Base-by-base conservation (phyloP, 35 echinoderm and acorn worm genomes). In the Diadema setosum region DNA sequence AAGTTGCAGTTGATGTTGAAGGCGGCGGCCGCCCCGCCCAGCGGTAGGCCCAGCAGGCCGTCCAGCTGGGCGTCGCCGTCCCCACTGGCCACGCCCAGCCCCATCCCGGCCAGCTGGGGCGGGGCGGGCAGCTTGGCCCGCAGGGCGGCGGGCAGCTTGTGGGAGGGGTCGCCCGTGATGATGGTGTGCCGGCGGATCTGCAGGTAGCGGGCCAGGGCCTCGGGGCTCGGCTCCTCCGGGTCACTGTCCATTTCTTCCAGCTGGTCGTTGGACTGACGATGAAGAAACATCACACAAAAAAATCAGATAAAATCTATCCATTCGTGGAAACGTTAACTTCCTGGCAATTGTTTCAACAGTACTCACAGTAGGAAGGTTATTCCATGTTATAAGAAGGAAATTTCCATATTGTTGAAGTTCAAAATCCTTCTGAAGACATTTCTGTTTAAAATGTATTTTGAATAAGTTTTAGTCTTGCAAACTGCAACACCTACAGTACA, bases 221-320 rank as follows among this genome's bases (percentile, higher is more conserved):
- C 91, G 0, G 96, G 92, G 36, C 74, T 89, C 12, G 93, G 88
- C 8, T 98, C 96, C 49, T 98, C 96, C 17, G 84, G 65, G 32
- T 94, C 96, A 36, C 96, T 98, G 83, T 97, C 95, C 5, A 89
- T 90, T 23, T 98, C 96, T 65, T 89, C 91, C 40, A 81, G 73
- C 60, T 87, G 83, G 35, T 91, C 88, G 49, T 81, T 85, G 6
- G 82, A 75, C 89, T 91, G 46, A 16, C 21, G 37, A 5, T 1
- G 26, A 83, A 42, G 9, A 56, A 58, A 43, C 16, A 17, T 39
- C n/a, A 60, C 14, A 55, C n/a, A n/a, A n/a, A n/a, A n/a, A n/a
- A n/a, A n/a, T n/a, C n/a, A n/a, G n/a, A n/a, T n/a, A n/a, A n/a
- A n/a, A n/a, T n/a, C n/a, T n/a, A n/a, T n/a, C n/a, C n/a, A n/a